A percentile compares a stretch with the other conserved stretches of the same genome.
These are phyloP conservation scores for Hemichromis elongatus DNA, from an alignment of 2,113 vertebrate species.

Conservation along the genomic window DNA sequence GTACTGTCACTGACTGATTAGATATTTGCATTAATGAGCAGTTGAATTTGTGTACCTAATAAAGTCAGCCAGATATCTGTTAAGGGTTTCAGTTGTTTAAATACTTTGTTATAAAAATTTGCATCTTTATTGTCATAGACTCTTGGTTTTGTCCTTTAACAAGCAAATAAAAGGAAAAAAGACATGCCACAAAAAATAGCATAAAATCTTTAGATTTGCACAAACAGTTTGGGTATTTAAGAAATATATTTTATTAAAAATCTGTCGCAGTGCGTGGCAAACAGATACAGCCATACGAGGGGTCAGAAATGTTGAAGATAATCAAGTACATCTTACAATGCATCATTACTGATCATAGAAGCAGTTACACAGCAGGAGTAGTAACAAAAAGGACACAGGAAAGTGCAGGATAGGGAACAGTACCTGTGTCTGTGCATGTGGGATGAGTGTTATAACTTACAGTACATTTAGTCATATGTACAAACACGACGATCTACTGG, in stretches of 20 bases:
- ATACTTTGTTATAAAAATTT: not conserved
- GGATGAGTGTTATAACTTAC: not conserved
- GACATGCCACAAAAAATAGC: not conserved
- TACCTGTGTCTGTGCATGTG: not conserved
- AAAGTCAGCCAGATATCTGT: not conserved
- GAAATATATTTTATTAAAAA: constrained; percentile 40
- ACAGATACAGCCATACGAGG: not conserved
- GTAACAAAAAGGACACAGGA: not conserved
- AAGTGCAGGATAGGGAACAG: not conserved
- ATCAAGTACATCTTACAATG: not conserved
- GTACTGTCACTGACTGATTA: not conserved
- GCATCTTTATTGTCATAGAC: not conserved
- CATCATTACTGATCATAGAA: not conserved
- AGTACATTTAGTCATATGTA: not conserved
- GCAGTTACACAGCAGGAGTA: not conserved
- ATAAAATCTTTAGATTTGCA: not conserved
- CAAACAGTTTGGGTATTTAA: not conserved
- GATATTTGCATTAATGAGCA: not conserved
- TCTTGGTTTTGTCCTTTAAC: not conserved
- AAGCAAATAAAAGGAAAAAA: not conserved
- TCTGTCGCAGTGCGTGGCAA: not conserved
- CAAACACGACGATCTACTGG: not conserved
- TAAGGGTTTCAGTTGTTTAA: not conserved
- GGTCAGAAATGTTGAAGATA: not conserved
- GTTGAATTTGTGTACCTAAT: not conserved